Conservation (phyloP, 2,113 vertebrate genomes). For the Engystomops pustulosus region DNA sequence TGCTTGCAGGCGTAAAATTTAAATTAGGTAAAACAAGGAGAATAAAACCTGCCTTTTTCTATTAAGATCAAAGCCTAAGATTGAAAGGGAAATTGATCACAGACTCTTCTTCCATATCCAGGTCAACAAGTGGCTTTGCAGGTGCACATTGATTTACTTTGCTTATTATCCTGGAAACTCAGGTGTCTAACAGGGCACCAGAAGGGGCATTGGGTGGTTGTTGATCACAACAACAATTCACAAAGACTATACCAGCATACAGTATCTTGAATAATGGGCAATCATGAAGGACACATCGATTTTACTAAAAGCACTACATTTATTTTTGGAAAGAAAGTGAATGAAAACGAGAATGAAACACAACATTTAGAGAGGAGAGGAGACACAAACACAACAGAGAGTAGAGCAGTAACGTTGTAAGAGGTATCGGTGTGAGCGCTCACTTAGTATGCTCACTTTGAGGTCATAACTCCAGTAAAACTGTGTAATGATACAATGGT, state of each 20-base stretch:
- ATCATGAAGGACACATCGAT: no score
- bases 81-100: conserved; percentile 13
- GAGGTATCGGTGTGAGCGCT: no score
- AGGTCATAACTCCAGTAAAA: no score
- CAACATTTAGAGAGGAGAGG: no score
- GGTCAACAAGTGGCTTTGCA: not conserved
- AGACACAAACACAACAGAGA: no score
- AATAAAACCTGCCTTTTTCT: conserved; percentile 15
- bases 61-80: conserved; percentile 12
- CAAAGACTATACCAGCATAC: not conserved
- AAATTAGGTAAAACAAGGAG: conserved; percentile 15
- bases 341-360: no score
- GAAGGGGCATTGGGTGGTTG: not conserved
- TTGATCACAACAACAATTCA: not conserved
- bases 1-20: conserved; percentile 28
- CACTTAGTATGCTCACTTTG: no score
- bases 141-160: not conserved
- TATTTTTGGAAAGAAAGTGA: no score
- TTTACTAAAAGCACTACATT: no score
- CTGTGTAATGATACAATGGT: no score
- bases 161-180: not conserved
- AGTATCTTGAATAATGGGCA: no score
- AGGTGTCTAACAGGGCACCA: not conserved
- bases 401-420: no score
- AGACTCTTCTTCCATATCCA: not conserved